Conservation (phyloP, 2,888 invertebrate genomes). For the Ectemnius cavifrons region DNA sequence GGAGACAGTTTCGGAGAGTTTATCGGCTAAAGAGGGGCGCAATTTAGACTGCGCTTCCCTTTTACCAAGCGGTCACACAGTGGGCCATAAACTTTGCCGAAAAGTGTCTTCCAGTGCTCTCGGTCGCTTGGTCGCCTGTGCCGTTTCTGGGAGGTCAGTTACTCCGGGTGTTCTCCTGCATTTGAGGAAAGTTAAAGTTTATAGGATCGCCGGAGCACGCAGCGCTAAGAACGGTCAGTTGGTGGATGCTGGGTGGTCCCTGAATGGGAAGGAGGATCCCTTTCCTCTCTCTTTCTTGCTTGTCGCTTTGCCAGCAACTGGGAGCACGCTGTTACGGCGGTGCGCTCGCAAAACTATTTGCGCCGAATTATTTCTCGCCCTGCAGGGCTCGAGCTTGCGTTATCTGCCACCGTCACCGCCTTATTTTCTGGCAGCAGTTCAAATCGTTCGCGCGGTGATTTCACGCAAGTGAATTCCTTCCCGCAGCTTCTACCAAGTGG, state of each 20-base stretch:
- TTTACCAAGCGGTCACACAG: constrained; percentile 13
- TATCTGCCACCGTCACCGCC: constrained; percentile 21
- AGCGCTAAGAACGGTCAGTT: constrained; percentile 4
- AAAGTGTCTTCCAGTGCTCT: neutral
- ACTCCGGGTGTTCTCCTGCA: constrained; percentile 12
- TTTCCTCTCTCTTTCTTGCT: no score
- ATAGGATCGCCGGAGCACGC: neutral
- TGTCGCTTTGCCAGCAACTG: no score
- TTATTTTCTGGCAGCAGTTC: constrained; percentile 69
- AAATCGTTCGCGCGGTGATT: constrained; percentile 72
- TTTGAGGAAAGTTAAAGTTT: constrained; percentile 19
- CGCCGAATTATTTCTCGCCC: constrained; percentile 43
- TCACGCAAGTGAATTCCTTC: constrained; percentile 27
- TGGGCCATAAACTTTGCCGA: constrained; percentile 17
- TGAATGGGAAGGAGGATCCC: no score
- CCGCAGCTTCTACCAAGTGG: constrained; percentile 39
- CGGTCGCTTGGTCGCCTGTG: neutral
- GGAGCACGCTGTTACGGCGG: neutral
- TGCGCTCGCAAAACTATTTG: constrained; percentile 30
- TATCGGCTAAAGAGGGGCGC: constrained; percentile 7
- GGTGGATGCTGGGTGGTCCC: neutral
- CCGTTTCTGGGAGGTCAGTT: constrained; percentile 13
- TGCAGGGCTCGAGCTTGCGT: neutral
- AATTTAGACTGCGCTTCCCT: constrained; percentile 2
- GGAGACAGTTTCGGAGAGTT: no score